Conservation (phyloP, 2,113 vertebrate species). For the Grus americana region DNA sequence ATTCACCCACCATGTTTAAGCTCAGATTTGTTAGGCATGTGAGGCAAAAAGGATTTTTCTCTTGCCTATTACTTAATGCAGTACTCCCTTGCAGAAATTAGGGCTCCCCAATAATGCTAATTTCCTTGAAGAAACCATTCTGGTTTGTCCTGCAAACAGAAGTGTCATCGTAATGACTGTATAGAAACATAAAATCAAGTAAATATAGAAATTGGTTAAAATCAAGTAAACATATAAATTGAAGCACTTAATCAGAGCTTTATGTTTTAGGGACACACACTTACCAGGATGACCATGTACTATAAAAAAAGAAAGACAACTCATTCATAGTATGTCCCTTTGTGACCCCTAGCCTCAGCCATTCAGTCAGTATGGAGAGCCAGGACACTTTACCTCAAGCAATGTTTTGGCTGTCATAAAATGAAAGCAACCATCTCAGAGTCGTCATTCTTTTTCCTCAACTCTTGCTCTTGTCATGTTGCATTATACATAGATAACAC, state of each 20-base stretch:
- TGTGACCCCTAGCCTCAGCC: neutral
- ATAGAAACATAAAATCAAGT: neutral
- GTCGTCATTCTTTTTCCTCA: neutral
- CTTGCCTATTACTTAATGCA: neutral
- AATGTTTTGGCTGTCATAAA: conserved; percentile 26
- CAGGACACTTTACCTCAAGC: conserved; percentile 27
- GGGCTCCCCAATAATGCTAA: neutral
- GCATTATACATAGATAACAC: conserved; percentile 56
- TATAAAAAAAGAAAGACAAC: neutral
- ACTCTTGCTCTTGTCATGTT: conserved; percentile 58
- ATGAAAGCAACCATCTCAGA: conserved; percentile 24
- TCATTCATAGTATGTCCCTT: conserved; percentile 4
- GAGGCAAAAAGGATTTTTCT: neutral
- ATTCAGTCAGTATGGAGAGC: conserved; percentile 7
- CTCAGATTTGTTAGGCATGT: neutral
- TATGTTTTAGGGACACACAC: neutral
- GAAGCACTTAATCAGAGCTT: neutral
- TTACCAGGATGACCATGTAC: neutral
- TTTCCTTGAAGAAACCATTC: neutral
- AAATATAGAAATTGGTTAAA: neutral
- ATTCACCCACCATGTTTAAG: neutral
- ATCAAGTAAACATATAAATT: neutral
- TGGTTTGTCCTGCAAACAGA: neutral
- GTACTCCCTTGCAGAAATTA: neutral
- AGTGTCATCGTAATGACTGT: neutral